Base-by-base conservation (phyloP, 2,888 invertebrate species). In the Mythimna albipuncta region DNA sequence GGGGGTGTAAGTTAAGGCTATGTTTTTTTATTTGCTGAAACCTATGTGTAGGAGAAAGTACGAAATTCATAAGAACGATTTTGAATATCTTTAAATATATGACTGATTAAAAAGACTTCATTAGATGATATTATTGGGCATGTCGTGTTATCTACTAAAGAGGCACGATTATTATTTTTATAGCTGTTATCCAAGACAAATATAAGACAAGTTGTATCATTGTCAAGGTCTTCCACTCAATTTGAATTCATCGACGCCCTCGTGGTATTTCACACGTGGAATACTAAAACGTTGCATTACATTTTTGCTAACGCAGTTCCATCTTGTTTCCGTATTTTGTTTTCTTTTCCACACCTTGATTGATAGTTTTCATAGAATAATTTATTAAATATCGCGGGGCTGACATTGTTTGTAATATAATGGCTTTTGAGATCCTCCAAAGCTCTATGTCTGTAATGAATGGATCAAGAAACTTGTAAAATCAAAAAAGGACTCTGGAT, bases 201-300 rank as follows among this genome's bases (percentile, higher is more conserved):
- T 59, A 72, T 41, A 72, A 78, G 58, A 63, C 80, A 52, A 77
- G 66, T 93, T 91, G 92, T 93, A 93, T 92, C 92, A 94, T 91
- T 94, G 93, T 92, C 94, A 94, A 95, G 94, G 94, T 82, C 93
- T 93, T 93, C 93, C 88, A 89, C 91, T 93, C 91, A 90, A 93
- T 94, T 93, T 92, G 91, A 93, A 94, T 94, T 94, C 93, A 93
- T 92, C 91, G 90, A 92, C 91, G 92, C 92, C 92, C 91, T 92
- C 94, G 88, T 87, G 90, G 88, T 90, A 91, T 91, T 88, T 93
- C 91, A 91, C 92, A 89, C 92, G 92, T 90, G 85, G 94, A 91
- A 94, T 94, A 93, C 91, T 91, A 92, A 94, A 92, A 90, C 83
- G 87, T 85, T 89, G 89, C 86, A 88, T 90, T 89, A 91, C 82